Evolutionary conservation across 2,888 invertebrate genomes (phyloP).

Genomic region (Cenopis cana): DNA sequence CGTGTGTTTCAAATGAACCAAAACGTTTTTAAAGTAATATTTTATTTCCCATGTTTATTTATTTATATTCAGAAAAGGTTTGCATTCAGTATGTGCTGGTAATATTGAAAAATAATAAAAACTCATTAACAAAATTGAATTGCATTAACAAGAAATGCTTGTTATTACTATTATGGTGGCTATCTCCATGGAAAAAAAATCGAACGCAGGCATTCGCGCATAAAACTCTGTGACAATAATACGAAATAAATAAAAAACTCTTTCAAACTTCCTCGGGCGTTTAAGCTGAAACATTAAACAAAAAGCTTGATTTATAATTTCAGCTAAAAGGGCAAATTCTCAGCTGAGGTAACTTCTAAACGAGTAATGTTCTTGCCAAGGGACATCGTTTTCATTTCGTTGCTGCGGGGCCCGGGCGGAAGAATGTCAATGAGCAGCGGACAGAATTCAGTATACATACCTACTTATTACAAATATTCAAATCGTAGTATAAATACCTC

Average conservation of each 20-base stretch:
- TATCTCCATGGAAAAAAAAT: background rate
- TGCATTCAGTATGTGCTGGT: background rate
- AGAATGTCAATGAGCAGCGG: conserved; percentile 55
- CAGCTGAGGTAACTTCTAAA: conserved; percentile 66
- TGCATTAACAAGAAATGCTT: too few species aligned
- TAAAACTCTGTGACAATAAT: conserved; percentile 22
- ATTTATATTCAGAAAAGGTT: background rate
- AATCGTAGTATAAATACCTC: too few species aligned
- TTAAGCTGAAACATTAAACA: conserved; percentile 51
- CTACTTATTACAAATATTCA: too few species aligned
- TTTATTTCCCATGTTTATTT: background rate
- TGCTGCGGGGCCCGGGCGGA: conserved; percentile 55
- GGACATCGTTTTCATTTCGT: conserved; percentile 63
- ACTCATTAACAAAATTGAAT: too few species aligned
- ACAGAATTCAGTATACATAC: conserved; percentile 54
- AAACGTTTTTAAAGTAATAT: background rate
- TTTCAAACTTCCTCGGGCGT: conserved; percentile 31
- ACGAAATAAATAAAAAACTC: conserved; percentile 32
- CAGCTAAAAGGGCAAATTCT: conserved; percentile 58
- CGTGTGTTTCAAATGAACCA: too few species aligned
- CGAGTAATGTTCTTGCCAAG: conserved; percentile 60
- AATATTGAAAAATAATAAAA: too few species aligned
- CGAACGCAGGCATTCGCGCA: background rate
- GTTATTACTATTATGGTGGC: too few species aligned
- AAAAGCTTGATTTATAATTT: conserved; percentile 71